A percentile compares a stretch with the other conserved stretches of the same genome.
These are phyloP conservation scores for Dendroctonus ponderosae DNA, from an alignment of 1,140 invertebrate genomes.

Conservation along the genomic window DNA sequence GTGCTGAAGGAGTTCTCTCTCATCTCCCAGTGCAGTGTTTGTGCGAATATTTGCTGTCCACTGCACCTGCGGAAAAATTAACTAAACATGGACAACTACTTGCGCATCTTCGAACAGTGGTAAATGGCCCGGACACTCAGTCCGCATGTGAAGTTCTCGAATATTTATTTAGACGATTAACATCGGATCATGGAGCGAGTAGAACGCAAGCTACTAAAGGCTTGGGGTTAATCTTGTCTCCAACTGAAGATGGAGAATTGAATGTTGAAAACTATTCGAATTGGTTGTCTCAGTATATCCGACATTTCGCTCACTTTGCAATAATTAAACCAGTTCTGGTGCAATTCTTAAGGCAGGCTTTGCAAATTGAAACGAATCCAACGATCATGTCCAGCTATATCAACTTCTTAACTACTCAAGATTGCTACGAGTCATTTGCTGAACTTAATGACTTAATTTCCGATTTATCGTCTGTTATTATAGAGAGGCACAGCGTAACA, in stretches of 20 bases:
- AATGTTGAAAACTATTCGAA: constrained; percentile 43
- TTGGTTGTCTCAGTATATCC: constrained; percentile 80
- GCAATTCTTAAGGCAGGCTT: constrained; percentile 73
- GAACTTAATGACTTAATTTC: constrained; percentile 64
- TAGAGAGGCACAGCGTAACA: constrained; percentile 88
- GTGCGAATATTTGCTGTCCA: constrained; percentile 91
- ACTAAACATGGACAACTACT: constrained; percentile 79
- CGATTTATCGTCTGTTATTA: constrained; percentile 88
- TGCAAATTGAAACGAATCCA: constrained; percentile 88
- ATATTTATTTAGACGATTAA: constrained; percentile 84
- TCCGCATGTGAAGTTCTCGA: constrained; percentile 81
- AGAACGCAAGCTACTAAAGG: constrained; percentile 74
- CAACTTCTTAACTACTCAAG: constrained; percentile 76
- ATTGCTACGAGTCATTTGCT: constrained; percentile 62
- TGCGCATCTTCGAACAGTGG: constrained; percentile 68
- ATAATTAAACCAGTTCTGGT: constrained; percentile 67
- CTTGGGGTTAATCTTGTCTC: constrained; percentile 58
- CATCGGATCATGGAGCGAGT: constrained; percentile 75
- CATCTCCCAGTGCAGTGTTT: constrained; percentile 93
- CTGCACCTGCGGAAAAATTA: constrained; percentile 60
- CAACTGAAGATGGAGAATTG: constrained; percentile 48
- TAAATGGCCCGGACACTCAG: constrained; percentile 62
- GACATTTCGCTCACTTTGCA: constrained; percentile 69
- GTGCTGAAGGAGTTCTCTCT: constrained; percentile 80
- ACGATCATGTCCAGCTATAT: constrained; percentile 86